Conservation (phyloP, 2,797 vertebrate species). For the Yasuhikotakia modesta region DNA sequence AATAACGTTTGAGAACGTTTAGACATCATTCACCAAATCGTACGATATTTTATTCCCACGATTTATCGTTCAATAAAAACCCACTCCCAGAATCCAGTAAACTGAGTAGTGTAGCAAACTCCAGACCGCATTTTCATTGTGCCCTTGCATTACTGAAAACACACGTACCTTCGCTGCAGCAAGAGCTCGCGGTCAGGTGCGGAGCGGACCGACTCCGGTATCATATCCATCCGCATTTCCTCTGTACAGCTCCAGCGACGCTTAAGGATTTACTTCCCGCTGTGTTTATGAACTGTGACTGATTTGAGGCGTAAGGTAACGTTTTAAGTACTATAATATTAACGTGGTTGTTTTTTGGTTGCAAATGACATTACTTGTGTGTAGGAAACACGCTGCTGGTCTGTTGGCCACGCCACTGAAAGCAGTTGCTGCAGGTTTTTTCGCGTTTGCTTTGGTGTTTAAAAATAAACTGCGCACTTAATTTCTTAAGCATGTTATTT, state of each 20-base stretch:
- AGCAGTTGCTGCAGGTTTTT: background rate
- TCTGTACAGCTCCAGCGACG: slow-evolving; percentile 19
- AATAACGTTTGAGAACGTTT: background rate
- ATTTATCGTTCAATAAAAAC: background rate
- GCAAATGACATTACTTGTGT: slow-evolving; percentile 1
- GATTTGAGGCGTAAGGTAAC: slow-evolving; percentile 50
- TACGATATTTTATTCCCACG: background rate
- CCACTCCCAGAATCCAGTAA: background rate
- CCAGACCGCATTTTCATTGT: slow-evolving; percentile 10
- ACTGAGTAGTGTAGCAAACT: background rate
- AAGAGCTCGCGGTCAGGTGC: slow-evolving; percentile 45
- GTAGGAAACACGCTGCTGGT: background rate
- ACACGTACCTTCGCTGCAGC: slow-evolving; percentile 42
- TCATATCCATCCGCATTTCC: slow-evolving; percentile 33
- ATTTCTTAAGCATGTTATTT: background rate
- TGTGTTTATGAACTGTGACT: slow-evolving; percentile 46
- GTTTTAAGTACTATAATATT: background rate
- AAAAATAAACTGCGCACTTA: slow-evolving; percentile 17
- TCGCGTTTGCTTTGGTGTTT: background rate
- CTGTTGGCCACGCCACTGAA: background rate
- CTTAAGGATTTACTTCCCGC: slow-evolving; percentile 37
- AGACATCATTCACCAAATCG: background rate
- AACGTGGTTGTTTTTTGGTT: background rate
- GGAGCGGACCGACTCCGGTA: slow-evolving; percentile 37
- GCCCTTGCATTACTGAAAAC: slow-evolving; percentile 23